These are phyloP conservation scores for Chiroxiphia lanceolata DNA, from an alignment of 2,797 vertebrate species.

Conservation along the genomic window DNA sequence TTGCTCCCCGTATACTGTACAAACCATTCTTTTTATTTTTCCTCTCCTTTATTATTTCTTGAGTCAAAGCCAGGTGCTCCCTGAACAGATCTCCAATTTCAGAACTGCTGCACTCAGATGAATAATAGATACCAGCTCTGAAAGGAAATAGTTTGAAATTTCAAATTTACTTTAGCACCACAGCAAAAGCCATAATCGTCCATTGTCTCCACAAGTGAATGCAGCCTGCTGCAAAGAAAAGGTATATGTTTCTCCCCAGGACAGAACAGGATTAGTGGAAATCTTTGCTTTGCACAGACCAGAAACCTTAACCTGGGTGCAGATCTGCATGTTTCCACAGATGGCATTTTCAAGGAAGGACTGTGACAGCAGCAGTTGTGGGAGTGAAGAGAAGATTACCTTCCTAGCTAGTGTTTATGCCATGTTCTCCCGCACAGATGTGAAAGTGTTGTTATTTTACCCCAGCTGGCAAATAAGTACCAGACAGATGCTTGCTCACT, in stretches of 20 bases:
- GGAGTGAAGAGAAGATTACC: background rate
- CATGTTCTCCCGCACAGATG: background rate
- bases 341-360: background rate
- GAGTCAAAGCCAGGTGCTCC: background rate
- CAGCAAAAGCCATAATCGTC: background rate
- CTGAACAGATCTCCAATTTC: background rate
- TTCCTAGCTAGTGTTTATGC: background rate
- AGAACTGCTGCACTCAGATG: background rate
- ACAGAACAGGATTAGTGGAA: background rate
- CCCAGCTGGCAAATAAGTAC: background rate
- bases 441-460: background rate
- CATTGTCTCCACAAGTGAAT: background rate
- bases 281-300: background rate
- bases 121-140: background rate
- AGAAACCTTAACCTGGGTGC: background rate
- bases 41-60: background rate
- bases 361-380: background rate
- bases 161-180: background rate
- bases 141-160: background rate
- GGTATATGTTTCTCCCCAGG: background rate
- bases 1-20: background rate
- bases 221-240: background rate
- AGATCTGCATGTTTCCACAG: background rate
- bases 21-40: background rate
- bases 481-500: accelerated